phyloP scores from a whole-genome alignment of 2,888 invertebrate species.

The Ormyrus thymus region DNA sequence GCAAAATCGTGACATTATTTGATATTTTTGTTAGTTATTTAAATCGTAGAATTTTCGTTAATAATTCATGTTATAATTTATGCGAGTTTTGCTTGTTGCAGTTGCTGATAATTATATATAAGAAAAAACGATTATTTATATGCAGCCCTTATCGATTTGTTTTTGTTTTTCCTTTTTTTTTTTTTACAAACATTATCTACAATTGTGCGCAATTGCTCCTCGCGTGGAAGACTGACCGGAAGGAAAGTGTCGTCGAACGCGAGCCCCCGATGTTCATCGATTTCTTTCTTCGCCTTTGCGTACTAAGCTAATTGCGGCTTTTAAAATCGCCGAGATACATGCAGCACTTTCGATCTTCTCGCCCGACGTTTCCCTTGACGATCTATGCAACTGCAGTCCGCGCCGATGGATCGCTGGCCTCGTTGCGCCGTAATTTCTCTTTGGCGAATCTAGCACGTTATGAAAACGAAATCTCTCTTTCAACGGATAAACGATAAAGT shows the following conservation, averaged over 20 bases:
- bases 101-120: background rate
- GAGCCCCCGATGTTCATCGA: constrained; percentile 25
- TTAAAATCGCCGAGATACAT: constrained; percentile 19
- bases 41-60: constrained; percentile 6
- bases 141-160: background rate
- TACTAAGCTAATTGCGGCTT: constrained; percentile 33
- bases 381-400: background rate
- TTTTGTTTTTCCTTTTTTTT: constrained; percentile 2
- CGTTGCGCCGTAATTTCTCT: constrained; percentile 33
- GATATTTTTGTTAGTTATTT: constrained; percentile 13
- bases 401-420: constrained; percentile 11
- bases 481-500: constrained; percentile 16
- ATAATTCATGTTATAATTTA: constrained; percentile 5
- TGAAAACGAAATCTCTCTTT: constrained; percentile 28
- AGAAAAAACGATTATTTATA: constrained; percentile 10
- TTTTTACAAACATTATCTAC: constrained; percentile 40
- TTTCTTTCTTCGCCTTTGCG: constrained; percentile 5
- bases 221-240: constrained; percentile 53
- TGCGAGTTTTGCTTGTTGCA: constrained; percentile 23
- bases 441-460: constrained; percentile 32
- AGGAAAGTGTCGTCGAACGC: constrained; percentile 52
- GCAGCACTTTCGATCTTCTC: constrained; percentile 36
- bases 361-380: background rate
- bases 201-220: constrained; percentile 51
- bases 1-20: constrained; percentile 9